A percentile compares a stretch with the other conserved stretches of the same genome.
These are phyloP conservation scores for Napeogenes sylphis DNA, from an alignment of 2,888 invertebrate genomes.

Conservation along the genomic window DNA sequence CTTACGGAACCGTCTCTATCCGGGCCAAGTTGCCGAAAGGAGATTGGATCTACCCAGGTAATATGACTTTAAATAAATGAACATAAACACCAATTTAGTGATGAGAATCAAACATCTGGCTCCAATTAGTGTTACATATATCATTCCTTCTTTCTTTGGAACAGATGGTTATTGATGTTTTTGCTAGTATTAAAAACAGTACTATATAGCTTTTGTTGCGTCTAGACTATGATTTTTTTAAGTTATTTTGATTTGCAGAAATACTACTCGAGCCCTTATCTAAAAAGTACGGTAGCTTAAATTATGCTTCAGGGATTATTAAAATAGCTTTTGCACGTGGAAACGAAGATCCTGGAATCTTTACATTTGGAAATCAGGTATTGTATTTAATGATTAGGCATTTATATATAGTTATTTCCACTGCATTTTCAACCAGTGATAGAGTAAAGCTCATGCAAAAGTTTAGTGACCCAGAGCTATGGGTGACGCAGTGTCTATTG, in stretches of 20 bases:
- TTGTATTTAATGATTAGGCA: too few species aligned
- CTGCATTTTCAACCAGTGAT: not conserved
- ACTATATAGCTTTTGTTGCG: too few species aligned
- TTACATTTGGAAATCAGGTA: constrained; percentile 21
- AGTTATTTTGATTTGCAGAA: constrained; percentile 12
- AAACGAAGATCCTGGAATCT: constrained; percentile 48
- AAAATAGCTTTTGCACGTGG: constrained; percentile 80
- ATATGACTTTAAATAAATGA: not conserved
- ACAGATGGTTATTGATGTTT: too few species aligned
- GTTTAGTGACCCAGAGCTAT: too few species aligned
- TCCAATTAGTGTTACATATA: not conserved
- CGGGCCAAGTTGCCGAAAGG: constrained; percentile 84
- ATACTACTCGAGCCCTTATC: constrained; percentile 63
- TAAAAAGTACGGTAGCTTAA: constrained; percentile 71
- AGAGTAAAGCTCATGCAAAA: not conserved
- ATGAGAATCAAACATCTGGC: not conserved
- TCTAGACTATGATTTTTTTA: not conserved
- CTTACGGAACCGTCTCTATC: constrained; percentile 82
- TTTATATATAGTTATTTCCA: too few species aligned
- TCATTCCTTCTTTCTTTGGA: not conserved
- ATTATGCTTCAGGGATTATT: constrained; percentile 79
- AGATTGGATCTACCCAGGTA: constrained; percentile 81
- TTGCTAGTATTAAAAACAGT: too few species aligned
- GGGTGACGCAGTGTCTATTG: too few species aligned
- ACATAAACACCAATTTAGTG: not conserved